These are phyloP conservation scores for Megaptera novaeangliae DNA, from an alignment of 2,113 vertebrate genomes.

Conservation along the genomic window DNA sequence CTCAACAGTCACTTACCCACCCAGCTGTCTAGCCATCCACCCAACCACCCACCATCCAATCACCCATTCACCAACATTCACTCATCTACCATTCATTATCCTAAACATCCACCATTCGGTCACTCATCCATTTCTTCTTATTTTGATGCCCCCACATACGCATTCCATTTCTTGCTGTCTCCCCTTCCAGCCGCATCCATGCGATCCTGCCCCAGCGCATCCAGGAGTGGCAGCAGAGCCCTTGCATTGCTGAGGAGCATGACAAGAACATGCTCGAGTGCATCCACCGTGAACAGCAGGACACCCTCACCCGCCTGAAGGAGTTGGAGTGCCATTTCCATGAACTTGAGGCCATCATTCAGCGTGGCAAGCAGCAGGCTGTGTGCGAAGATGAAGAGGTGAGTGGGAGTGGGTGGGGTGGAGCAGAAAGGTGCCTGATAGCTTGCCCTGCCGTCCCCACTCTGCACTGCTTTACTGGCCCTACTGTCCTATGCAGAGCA, in stretches of 20 bases:
- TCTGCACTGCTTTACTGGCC: not conserved
- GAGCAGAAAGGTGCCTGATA: not conserved
- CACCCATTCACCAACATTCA: not conserved
- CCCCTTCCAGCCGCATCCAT: slow-evolving; percentile 84
- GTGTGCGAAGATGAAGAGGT: slow-evolving; percentile 90
- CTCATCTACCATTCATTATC: not conserved
- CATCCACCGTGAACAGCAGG: slow-evolving; percentile 88
- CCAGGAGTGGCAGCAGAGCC: slow-evolving; percentile 94
- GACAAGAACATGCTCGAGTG: slow-evolving; percentile 90
- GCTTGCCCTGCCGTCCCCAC: not conserved
- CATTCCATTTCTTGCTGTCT: not conserved
- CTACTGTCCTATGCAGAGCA: slow-evolving; percentile 76
- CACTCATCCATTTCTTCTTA: not conserved
- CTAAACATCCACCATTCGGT: not conserved
- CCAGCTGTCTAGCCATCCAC: not conserved
- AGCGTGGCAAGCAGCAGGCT: slow-evolving; percentile 89
- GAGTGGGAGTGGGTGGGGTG: not conserved
- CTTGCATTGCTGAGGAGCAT: slow-evolving; percentile 89
- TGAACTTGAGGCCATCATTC: slow-evolving; percentile 90
- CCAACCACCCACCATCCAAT: not conserved
- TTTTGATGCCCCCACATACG: not conserved
- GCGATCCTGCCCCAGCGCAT: slow-evolving; percentile 91
- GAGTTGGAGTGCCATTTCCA: slow-evolving; percentile 90
- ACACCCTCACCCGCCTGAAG: slow-evolving; percentile 84
- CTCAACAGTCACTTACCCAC: not conserved